Percentiles rank a stretch among this genome's conserved stretches.
phyloP scores from a whole-genome alignment of 2,113 vertebrate genomes.

The Reinhardtius hippoglossoides region DNA sequence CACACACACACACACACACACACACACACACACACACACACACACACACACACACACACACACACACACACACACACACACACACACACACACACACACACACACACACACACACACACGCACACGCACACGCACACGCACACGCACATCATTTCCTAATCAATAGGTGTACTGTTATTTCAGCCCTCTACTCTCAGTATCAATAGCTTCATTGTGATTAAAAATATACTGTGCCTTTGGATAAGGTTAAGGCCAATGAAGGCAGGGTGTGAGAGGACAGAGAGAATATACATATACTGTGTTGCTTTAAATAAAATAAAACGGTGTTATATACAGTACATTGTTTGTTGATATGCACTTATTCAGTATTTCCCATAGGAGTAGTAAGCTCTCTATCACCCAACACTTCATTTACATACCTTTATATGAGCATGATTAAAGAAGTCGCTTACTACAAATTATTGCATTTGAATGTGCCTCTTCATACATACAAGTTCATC shows the following conservation, averaged over 20 bases:
- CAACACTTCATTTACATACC: not conserved
- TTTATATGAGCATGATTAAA: not conserved
- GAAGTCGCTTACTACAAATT: too few relatives aligned
- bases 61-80: conserved; percentile 22
- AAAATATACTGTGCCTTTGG: conserved; percentile 70
- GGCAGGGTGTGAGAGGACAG: not conserved
- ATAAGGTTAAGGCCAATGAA: conserved; percentile 59
- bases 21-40: conserved; percentile 3
- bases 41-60: conserved; percentile 8
- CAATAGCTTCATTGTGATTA: conserved; percentile 65
- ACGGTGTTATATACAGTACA: not conserved
- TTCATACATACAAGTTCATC: not conserved
- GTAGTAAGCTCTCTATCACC: not conserved
- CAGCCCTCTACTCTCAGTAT: conserved; percentile 46
- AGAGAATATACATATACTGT: too few relatives aligned
- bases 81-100: conserved; percentile 6
- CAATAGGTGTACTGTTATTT: conserved; percentile 75
- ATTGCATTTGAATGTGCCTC: not conserved
- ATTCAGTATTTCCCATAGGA: not conserved
- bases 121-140: too few relatives aligned
- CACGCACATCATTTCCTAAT: conserved; percentile 53
- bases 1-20: conserved; percentile 18
- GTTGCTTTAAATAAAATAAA: too few relatives aligned
- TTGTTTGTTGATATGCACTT: not conserved
- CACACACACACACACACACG: conserved; percentile 5